phyloP scores from a whole-genome alignment of 2,888 invertebrate genomes.

The Cantharis rustica region DNA sequence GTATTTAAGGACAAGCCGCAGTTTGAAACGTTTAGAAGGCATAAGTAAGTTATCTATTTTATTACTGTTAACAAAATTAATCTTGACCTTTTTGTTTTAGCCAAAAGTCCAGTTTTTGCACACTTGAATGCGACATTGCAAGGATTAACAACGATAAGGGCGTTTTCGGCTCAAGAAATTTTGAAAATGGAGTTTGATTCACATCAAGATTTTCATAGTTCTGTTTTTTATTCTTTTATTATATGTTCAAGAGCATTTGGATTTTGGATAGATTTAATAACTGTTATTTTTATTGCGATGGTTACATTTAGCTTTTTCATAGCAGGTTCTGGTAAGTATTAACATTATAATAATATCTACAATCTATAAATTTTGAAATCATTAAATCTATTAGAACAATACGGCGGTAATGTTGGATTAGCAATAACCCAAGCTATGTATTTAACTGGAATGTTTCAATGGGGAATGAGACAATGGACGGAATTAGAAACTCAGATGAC shows the following conservation, averaged over 20 bases:
- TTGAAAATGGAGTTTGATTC: conserved; percentile 64
- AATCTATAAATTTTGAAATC: background rate
- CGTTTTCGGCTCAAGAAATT: conserved; percentile 65
- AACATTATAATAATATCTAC: background rate
- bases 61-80: background rate
- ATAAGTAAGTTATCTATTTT: conserved; percentile 60
- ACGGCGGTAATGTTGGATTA: conserved; percentile 29
- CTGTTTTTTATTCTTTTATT: conserved; percentile 73
- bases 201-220: conserved; percentile 66
- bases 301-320: conserved; percentile 70
- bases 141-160: conserved; percentile 73
- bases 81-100: conserved; percentile 61
- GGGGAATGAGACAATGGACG: conserved; percentile 72
- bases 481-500: conserved; percentile 75
- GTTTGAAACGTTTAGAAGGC: conserved; percentile 73
- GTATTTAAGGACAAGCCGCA: conserved; percentile 76
- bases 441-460: conserved; percentile 64
- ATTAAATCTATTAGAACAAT: background rate
- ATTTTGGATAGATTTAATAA: conserved; percentile 72
- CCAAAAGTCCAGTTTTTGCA: conserved; percentile 74
- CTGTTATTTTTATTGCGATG: conserved; percentile 66
- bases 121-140: conserved; percentile 73
- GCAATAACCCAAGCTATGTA: conserved; percentile 32
- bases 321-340: conserved; percentile 42
- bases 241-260: conserved; percentile 68